Evolutionary conservation across 2,113 vertebrate genomes (phyloP).

Genomic region (Chloropsis hardwickii): DNA sequence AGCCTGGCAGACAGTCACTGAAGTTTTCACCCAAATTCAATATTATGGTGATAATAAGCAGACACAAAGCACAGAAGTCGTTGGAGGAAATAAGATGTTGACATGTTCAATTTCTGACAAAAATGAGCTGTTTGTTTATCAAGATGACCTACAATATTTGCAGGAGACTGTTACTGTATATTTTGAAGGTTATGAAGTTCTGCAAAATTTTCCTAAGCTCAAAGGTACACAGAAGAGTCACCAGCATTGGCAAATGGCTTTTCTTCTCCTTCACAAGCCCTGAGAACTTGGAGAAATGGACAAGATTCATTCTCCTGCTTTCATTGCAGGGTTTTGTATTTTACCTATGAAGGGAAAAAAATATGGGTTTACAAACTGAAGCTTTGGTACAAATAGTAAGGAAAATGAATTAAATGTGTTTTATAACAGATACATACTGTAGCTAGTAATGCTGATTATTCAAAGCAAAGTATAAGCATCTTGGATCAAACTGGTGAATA

Average conservation of each 20-base stretch:
- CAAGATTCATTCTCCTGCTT: not conserved
- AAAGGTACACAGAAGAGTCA: not conserved
- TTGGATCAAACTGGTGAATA: not conserved
- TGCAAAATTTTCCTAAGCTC: not conserved
- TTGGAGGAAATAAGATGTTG: not conserved
- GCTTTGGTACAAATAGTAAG: not conserved
- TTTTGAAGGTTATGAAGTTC: not conserved
- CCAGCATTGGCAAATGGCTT: not conserved
- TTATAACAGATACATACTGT: not conserved
- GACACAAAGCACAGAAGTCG: not conserved
- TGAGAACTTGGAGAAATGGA: not conserved
- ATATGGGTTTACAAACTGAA: not conserved
- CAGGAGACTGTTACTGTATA: not conserved
- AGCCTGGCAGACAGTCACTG: not conserved
- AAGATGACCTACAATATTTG: not conserved
- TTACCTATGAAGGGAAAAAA: not conserved
- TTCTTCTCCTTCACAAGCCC: not conserved
- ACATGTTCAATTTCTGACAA: not conserved
- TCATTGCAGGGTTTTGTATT: not conserved
- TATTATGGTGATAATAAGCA: not conserved
- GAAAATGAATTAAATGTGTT: not conserved
- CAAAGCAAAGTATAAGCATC: not conserved
- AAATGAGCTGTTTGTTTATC: not conserved
- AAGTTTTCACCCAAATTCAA: not conserved
- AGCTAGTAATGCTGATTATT: not conserved